Base-by-base conservation (phyloP, 1,140 invertebrate genomes). In the Caerostris extrusa region DNA sequence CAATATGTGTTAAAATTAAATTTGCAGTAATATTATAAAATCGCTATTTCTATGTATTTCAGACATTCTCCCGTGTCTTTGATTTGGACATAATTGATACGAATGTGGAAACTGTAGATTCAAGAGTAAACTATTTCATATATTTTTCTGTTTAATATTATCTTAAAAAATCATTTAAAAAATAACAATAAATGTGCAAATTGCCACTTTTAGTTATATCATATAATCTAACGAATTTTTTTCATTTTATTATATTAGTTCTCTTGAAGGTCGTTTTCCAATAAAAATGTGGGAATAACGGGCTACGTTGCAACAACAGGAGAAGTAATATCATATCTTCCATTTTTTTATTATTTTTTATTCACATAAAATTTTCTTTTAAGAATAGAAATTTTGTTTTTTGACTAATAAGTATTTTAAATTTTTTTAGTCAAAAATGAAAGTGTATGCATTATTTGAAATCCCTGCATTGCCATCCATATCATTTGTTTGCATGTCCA, bases 251-350 rank as follows among this genome's bases (percentile, higher is more conserved):
- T 81, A 34, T 94, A 91, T 8, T 10, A 94, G 94, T 67, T 98
- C 98, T 61, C 98, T 98, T 96, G 98, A 98, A 96, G 98, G 98
- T 95, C 97, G 98, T 95, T 99, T 99, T 96, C 98, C 99, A 7
- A 99, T 99, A 95, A 99, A 99, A n/a, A n/a, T 96, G 97, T 99
- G 95, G 99, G 98, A 69, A 98, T 99, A 95, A 97, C 98, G 3
- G 98, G 98, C 1, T 97, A 98, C 95, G 98, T 98, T 2, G 98
- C 98, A 5, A 97, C 96, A 12, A 98, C 97, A 57, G 97, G 97
- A 95, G 96, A 97, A 94, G 95, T 98, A 90, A 90, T 60, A n/a
- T 71, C 7, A 3, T 14, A 17, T 0, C 34, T 34, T 34, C 2
- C 2, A 34, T 34, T 1, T 1, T 34, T 34, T 34, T 34, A 34